phyloP scores from a whole-genome alignment of 2,113 vertebrate species.

The Neogobius melanostomus region DNA sequence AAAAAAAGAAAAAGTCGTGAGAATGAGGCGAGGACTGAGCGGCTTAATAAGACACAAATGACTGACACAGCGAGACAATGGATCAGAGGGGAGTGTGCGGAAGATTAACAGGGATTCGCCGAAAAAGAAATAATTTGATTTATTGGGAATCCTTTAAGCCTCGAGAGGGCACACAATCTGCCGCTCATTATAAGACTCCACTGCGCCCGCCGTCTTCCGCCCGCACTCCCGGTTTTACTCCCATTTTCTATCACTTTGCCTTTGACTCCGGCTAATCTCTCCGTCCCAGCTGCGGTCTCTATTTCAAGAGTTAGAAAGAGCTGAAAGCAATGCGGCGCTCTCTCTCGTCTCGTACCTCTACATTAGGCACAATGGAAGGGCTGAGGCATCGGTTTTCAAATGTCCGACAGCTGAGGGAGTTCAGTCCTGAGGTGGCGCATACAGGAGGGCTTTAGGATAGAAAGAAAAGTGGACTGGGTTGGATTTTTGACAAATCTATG shows the following conservation, averaged over 20 bases:
- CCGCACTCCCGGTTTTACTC: slow-evolving; percentile 20
- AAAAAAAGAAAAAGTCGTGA: slow-evolving; percentile 10
- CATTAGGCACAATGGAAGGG: slow-evolving; percentile 47
- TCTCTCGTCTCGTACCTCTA: slow-evolving; percentile 28
- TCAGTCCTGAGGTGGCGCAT: neutral
- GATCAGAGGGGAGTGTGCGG: slow-evolving; percentile 16
- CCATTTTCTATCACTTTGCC: slow-evolving; percentile 26
- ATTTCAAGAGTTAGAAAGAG: slow-evolving; percentile 59
- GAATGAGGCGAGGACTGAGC: slow-evolving; percentile 16
- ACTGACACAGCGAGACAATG: slow-evolving; percentile 45
- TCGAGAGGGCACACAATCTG: slow-evolving; percentile 50
- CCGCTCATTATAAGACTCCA: slow-evolving; percentile 61
- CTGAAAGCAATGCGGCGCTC: slow-evolving; percentile 59
- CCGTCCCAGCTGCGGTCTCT: slow-evolving; percentile 53
- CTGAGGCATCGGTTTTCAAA: slow-evolving; percentile 58
- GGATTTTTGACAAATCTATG: no score
- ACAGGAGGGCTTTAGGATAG: no score
- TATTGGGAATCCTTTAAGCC: slow-evolving; percentile 57
- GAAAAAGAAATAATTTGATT: slow-evolving; percentile 50
- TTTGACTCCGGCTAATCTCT: slow-evolving; percentile 58
- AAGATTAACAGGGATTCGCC: slow-evolving; percentile 44
- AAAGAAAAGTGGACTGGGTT: no score
- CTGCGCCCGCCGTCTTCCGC: neutral
- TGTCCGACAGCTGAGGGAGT: slow-evolving; percentile 36
- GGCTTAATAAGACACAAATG: slow-evolving; percentile 53